These are phyloP conservation scores for Lomographa bimaculata DNA, from an alignment of 2,888 invertebrate genomes.

Conservation along the genomic window DNA sequence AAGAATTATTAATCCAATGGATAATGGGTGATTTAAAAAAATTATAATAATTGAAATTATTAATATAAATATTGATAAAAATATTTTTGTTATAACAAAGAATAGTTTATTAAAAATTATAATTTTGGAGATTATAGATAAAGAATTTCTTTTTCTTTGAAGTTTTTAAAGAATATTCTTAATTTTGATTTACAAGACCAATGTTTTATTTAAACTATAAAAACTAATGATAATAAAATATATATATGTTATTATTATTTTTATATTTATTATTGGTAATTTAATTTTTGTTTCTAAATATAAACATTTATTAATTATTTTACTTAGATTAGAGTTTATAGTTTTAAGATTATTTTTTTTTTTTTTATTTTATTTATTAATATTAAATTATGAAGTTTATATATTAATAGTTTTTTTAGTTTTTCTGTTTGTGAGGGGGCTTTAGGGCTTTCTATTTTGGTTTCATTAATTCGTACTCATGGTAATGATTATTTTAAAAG, in stretches of 20 bases:
- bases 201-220: slow-evolving; percentile 87
- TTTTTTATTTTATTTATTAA: slow-evolving; percentile 71
- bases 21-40: slow-evolving; percentile 69
- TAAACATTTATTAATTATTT: slow-evolving; percentile 84
- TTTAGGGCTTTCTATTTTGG: slow-evolving; percentile 85
- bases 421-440: slow-evolving; percentile 86
- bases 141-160: slow-evolving; percentile 82
- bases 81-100: slow-evolving; percentile 73
- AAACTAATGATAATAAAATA: slow-evolving; percentile 72
- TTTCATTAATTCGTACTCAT: slow-evolving; percentile 84
- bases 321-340: slow-evolving; percentile 85
- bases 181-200: slow-evolving; percentile 88
- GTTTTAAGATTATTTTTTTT: slow-evolving; percentile 82
- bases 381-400: slow-evolving; percentile 75
- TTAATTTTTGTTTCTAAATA: slow-evolving; percentile 81
- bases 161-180: slow-evolving; percentile 82
- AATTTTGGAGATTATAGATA: slow-evolving; percentile 88
- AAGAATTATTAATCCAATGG: too few species aligned
- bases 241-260: slow-evolving; percentile 64
- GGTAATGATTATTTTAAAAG: slow-evolving; percentile 86
- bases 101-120: slow-evolving; percentile 87
- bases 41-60: slow-evolving; percentile 55
- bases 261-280: slow-evolving; percentile 77
- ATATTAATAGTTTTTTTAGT: slow-evolving; percentile 85
- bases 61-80: too few species aligned